Percentiles rank a stretch among this genome's conserved stretches.
These are phyloP conservation scores for Eumacrocentrus americanus DNA, from an alignment of 2,888 invertebrate genomes.

Conservation along the genomic window DNA sequence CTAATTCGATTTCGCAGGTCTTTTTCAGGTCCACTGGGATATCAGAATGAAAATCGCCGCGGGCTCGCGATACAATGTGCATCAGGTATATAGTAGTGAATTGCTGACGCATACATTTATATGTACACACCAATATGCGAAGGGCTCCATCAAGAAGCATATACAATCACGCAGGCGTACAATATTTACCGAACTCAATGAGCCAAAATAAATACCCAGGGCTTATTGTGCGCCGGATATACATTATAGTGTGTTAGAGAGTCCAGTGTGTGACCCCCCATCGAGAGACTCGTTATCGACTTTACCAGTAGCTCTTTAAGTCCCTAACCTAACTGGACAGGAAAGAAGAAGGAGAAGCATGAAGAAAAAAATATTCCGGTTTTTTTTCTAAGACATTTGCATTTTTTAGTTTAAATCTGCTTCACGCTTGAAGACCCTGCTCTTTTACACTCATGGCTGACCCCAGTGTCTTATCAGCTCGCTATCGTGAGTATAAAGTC, in stretches of 20 bases:
- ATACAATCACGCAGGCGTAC: conserved; percentile 43
- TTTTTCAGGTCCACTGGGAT: conserved; percentile 19
- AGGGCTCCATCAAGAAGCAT: conserved; percentile 8
- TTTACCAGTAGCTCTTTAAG: conserved; percentile 4
- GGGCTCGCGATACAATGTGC: conserved; percentile 20
- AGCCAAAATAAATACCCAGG: conserved; percentile 44
- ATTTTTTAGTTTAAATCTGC: not conserved
- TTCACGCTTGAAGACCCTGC: no score
- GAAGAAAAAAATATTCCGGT: not conserved
- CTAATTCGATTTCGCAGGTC: conserved; percentile 13
- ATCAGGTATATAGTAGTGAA: no score
- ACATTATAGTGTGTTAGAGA: not conserved
- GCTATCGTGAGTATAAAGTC: conserved; percentile 20
- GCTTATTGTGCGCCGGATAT: conserved; percentile 15
- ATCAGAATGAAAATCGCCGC: conserved; percentile 20
- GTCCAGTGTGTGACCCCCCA: not conserved
- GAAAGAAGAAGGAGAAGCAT: no score
- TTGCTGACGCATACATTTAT: no score
- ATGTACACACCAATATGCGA: conserved; percentile 9
- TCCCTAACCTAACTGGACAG: not conserved
- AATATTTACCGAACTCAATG: conserved; percentile 50
- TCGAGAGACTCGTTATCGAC: conserved; percentile 16
- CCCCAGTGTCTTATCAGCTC: conserved; percentile 2
- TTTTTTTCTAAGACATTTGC: not conserved
- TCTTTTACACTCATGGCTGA: no score